Conservation (phyloP, 2,113 vertebrate species). For the Lates calcarifer region DNA sequence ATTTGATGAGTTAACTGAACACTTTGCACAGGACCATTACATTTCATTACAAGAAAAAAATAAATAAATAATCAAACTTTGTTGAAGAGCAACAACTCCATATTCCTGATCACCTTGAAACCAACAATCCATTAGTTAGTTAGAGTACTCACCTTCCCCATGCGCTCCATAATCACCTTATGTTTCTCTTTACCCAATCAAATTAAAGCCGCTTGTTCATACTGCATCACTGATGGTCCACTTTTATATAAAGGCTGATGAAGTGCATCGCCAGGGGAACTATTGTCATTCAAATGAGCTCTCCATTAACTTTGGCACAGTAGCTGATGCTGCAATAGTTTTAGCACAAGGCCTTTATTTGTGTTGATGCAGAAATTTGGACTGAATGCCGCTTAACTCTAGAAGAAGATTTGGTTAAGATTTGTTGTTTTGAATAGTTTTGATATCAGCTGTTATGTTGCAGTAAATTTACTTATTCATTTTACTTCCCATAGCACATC, state of each 20-base stretch:
- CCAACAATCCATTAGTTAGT: background rate
- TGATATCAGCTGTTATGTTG: background rate
- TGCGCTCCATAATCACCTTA: slow-evolving; percentile 57
- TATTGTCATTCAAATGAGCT: slow-evolving; percentile 74
- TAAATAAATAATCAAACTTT: fast-evolving
- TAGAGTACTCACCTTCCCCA: slow-evolving; percentile 61
- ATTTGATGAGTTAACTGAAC: background rate
- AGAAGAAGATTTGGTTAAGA: slow-evolving; percentile 25
- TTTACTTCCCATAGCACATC: background rate
- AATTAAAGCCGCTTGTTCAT: slow-evolving; percentile 38
- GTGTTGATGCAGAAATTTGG: slow-evolving; percentile 38
- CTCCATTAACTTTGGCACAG: slow-evolving; percentile 58
- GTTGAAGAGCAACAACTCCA: background rate
- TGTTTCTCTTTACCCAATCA: slow-evolving; percentile 36
- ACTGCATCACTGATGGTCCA: slow-evolving; percentile 23
- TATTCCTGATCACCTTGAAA: background rate
- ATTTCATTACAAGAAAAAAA: background rate
- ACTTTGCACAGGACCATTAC: background rate
- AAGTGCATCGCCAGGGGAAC: slow-evolving; percentile 70
- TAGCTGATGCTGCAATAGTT: slow-evolving; percentile 69
- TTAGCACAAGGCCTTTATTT: slow-evolving; percentile 38
- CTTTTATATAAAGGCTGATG: slow-evolving; percentile 70
- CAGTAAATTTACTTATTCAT: background rate
- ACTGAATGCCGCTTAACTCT: slow-evolving; percentile 47
- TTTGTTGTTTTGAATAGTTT: background rate